Evolutionary conservation across 2,888 invertebrate species (phyloP).

Genomic region (Allophyes oxyacanthae): DNA sequence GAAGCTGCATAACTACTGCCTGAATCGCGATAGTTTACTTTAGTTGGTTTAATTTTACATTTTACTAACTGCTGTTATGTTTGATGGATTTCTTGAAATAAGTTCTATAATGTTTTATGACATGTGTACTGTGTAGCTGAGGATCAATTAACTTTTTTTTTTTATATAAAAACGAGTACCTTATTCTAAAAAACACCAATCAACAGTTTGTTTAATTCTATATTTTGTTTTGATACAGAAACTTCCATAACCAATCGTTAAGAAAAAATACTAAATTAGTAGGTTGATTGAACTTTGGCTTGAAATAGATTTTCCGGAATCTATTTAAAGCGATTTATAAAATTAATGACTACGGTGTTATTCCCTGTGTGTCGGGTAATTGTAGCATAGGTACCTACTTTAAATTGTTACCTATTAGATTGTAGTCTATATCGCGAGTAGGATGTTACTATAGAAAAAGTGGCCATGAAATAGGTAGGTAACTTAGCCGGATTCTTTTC

Average conservation of each 20-base stretch:
- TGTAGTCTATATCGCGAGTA: constrained; percentile 54
- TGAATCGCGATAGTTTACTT: constrained; percentile 54
- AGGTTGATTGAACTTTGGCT: constrained; percentile 59
- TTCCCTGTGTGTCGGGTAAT: constrained; percentile 67
- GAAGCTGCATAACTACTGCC: constrained; percentile 70
- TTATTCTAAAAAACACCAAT: background rate
- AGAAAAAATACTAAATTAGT: constrained; percentile 11
- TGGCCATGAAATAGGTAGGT: constrained; percentile 81
- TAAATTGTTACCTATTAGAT: constrained; percentile 34
- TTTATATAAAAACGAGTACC: too few species aligned
- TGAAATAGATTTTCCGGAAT: constrained; percentile 65
- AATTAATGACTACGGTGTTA: constrained; percentile 64
- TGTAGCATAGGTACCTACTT: constrained; percentile 64
- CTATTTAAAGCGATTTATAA: constrained; percentile 60
- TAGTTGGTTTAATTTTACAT: constrained; percentile 10
- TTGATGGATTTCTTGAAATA: too few species aligned
- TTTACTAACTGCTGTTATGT: background rate
- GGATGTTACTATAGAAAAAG: constrained; percentile 80
- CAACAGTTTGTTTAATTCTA: constrained; percentile 23
- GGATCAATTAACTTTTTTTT: too few species aligned
- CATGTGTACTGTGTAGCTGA: too few species aligned
- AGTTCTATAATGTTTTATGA: too few species aligned
- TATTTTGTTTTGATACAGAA: constrained; percentile 8
- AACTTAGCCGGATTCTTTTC: constrained; percentile 84
- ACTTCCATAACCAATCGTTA: constrained; percentile 3